phyloP scores from a whole-genome alignment of 1,140 invertebrate genomes.

The Drosophila punjabiensis region DNA sequence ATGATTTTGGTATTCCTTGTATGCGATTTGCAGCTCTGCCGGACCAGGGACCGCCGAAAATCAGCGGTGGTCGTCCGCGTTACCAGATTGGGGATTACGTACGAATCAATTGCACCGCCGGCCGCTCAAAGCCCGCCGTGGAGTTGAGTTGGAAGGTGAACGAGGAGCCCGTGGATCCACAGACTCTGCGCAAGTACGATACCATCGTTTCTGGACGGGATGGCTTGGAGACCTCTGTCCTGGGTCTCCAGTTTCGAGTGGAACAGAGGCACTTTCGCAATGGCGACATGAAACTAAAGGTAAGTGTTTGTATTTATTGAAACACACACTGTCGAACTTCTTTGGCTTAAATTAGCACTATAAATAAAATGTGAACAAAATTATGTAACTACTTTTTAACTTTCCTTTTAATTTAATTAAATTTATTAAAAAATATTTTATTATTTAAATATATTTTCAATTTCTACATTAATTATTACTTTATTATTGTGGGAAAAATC shows the following conservation, averaged over 20 bases:
- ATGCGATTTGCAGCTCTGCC: slow-evolving; percentile 87
- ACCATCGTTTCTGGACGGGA: slow-evolving; percentile 86
- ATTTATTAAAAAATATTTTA: not conserved
- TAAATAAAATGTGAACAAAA: not conserved
- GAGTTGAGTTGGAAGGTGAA: slow-evolving; percentile 91
- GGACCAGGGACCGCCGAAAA: slow-evolving; percentile 88
- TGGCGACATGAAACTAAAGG: slow-evolving; percentile 90
- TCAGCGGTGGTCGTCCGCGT: slow-evolving; percentile 88
- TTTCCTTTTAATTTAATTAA: not conserved
- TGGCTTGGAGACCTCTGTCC: slow-evolving; percentile 88
- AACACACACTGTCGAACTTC: not conserved
- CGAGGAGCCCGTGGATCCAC: slow-evolving; percentile 88
- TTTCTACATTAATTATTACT: not conserved
- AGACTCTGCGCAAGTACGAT: slow-evolving; percentile 86
- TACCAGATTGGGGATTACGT: slow-evolving; percentile 90
- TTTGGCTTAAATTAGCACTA: slow-evolving; percentile 4
- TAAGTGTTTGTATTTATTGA: slow-evolving; percentile 33
- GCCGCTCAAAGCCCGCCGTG: slow-evolving; percentile 90
- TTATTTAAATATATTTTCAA: not conserved
- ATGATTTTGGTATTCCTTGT: slow-evolving; percentile 14
- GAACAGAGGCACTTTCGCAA: slow-evolving; percentile 88
- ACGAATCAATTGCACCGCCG: slow-evolving; percentile 90
- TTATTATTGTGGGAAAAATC: not conserved
- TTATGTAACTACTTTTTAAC: not conserved
- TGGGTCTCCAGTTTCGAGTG: slow-evolving; percentile 89